Conservation (phyloP, 2,797 vertebrate species). For the Urophycis tenuis region DNA sequence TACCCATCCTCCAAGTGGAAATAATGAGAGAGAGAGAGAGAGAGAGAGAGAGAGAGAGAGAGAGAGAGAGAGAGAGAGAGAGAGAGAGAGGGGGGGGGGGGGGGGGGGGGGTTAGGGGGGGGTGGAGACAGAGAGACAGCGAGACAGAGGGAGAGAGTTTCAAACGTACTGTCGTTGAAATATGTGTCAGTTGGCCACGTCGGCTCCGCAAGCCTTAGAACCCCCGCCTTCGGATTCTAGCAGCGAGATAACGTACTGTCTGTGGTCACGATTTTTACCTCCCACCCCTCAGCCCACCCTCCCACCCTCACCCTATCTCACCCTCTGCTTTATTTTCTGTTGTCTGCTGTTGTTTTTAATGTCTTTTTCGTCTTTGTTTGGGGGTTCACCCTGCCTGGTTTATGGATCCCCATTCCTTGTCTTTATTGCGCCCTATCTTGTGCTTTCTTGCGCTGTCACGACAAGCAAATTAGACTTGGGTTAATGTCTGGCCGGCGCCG, state of each 20-base stretch:
- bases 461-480: slow-evolving; percentile 51
- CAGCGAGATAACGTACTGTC: slow-evolving; percentile 26
- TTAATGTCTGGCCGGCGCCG: slow-evolving; percentile 33
- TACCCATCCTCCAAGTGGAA: slow-evolving; percentile 53
- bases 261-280: neutral
- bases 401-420: slow-evolving; percentile 48
- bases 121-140: slow-evolving; percentile 13
- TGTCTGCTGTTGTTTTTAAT: slow-evolving; percentile 32
- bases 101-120: slow-evolving; percentile 48
- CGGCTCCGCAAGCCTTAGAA: slow-evolving; percentile 46
- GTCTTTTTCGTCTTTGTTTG: slow-evolving; percentile 20
- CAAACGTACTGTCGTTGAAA: slow-evolving; percentile 40
- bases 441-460: slow-evolving; percentile 26
- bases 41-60: slow-evolving; percentile 15
- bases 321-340: slow-evolving; percentile 11
- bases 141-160: neutral
- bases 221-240: slow-evolving; percentile 45
- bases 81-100: slow-evolving; percentile 38
- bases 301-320: too few relatives aligned
- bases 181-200: slow-evolving; percentile 65
- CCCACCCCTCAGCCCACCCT: too few relatives aligned
- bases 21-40: slow-evolving; percentile 42
- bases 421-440: slow-evolving; percentile 50
- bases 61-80: slow-evolving; percentile 9
- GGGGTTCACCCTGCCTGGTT: slow-evolving; percentile 16